A percentile compares a stretch with the other conserved stretches of the same genome.
These are phyloP conservation scores for Reinhardtius hippoglossoides DNA, from an alignment of 2,113 vertebrate genomes.

Conservation along the genomic window DNA sequence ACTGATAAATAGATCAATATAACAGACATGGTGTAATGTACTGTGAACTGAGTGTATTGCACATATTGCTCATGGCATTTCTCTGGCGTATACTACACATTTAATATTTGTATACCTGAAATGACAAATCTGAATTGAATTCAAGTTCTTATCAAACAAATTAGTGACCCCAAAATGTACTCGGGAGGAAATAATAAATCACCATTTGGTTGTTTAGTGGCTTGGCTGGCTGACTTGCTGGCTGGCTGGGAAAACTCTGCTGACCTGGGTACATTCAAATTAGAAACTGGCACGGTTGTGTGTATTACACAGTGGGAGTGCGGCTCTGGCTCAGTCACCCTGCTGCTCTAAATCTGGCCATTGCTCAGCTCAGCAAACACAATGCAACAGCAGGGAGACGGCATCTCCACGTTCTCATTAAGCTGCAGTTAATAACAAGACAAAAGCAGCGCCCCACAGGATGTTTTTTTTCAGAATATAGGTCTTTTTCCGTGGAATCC, in stretches of 20 bases:
- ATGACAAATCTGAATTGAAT: slow-evolving; percentile 10
- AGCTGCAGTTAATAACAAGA: slow-evolving; percentile 55
- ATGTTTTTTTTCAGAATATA: not conserved
- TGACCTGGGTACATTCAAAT: slow-evolving; percentile 77
- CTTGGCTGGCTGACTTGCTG: slow-evolving; percentile 44
- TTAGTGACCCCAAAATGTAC: slow-evolving; percentile 47
- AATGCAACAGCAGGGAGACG: slow-evolving; percentile 64
- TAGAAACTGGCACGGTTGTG: slow-evolving; percentile 72
- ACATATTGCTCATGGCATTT: slow-evolving; percentile 4
- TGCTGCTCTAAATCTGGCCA: slow-evolving; percentile 71
- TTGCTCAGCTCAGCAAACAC: slow-evolving; percentile 68
- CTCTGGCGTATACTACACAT: not conserved
- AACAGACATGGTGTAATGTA: not conserved
- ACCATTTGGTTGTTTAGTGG: slow-evolving; percentile 58
- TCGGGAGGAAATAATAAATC: slow-evolving; percentile 59
- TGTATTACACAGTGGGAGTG: slow-evolving; percentile 71
- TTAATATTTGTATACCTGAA: slow-evolving; percentile 1
- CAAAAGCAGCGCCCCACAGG: slow-evolving; percentile 33
- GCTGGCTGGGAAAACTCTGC: slow-evolving; percentile 63
- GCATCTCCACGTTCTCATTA: slow-evolving; percentile 63
- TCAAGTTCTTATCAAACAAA: slow-evolving; percentile 14
- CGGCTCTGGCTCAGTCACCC: slow-evolving; percentile 66
- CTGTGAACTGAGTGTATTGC: not conserved
- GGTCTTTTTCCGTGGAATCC: not conserved
- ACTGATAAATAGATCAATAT: not conserved